phyloP scores from a whole-genome alignment of 2,888 invertebrate species.

The Erpobdella octoculata region DNA sequence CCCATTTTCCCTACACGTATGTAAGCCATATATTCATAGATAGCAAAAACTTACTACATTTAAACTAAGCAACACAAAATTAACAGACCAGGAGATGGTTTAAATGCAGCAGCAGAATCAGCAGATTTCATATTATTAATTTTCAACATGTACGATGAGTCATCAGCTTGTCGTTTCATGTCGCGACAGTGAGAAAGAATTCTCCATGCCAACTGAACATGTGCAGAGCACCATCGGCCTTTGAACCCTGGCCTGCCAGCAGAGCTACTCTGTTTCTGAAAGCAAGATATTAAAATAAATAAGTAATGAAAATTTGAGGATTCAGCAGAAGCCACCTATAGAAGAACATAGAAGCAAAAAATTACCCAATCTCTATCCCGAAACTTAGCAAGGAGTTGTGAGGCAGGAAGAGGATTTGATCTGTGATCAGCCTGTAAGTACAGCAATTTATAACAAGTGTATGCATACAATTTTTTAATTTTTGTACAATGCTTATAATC shows the following conservation, averaged over 20 bases:
- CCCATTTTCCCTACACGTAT: too few relatives aligned
- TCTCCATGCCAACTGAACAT: constrained; percentile 25
- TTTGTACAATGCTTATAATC: too few relatives aligned
- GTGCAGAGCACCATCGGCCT: constrained; percentile 25
- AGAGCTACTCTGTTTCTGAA: background rate
- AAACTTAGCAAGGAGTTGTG: constrained; percentile 28
- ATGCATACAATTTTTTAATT: background rate
- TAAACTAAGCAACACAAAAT: background rate
- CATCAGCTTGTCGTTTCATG: constrained; percentile 4
- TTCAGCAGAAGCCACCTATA: background rate
- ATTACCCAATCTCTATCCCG: constrained; percentile 22
- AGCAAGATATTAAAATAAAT: background rate
- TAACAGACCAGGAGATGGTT: background rate
- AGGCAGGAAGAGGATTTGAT: constrained; percentile 20
- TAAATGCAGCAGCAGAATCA: background rate
- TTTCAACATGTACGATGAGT: background rate
- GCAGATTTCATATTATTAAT: background rate
- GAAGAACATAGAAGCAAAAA: background rate
- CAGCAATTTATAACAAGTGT: background rate
- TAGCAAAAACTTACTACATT: background rate
- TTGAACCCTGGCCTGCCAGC: constrained; percentile 13
- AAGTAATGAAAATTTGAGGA: background rate
- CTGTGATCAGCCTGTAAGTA: constrained; percentile 17
- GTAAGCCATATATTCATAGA: too few relatives aligned
- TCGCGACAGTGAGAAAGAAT: constrained; percentile 12